These are phyloP conservation scores for Herminia tarsipennalis DNA, from an alignment of 2,888 invertebrate species.

Conservation along the genomic window DNA sequence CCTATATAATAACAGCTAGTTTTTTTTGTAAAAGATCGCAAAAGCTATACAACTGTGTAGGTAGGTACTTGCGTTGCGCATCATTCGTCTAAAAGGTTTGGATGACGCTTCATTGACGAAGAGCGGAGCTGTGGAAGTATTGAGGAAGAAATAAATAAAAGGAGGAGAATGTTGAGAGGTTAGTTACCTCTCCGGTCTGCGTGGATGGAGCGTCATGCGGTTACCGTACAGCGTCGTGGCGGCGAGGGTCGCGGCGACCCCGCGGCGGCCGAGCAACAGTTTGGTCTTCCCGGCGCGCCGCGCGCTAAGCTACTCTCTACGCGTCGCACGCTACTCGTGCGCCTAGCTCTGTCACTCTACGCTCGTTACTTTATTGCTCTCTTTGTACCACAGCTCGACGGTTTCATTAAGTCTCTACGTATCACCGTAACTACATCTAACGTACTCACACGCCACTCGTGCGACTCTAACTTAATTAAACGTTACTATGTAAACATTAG, in stretches of 20 bases:
- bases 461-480: constrained; percentile 65
- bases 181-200: neutral
- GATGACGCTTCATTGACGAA: no score
- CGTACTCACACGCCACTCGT: constrained; percentile 55
- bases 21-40: constrained; percentile 26
- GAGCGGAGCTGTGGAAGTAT: neutral
- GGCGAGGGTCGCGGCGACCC: constrained; percentile 27
- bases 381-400: constrained; percentile 83
- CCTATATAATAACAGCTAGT: constrained; percentile 17
- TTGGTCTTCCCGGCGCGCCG: constrained; percentile 65
- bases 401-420: constrained; percentile 83
- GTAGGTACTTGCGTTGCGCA: constrained; percentile 9
- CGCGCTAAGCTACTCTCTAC: constrained; percentile 55
- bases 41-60: constrained; percentile 10
- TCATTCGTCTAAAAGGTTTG: neutral
- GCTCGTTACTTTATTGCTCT: constrained; percentile 78
- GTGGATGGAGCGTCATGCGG: neutral
- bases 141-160: neutral
- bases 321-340: constrained; percentile 71
- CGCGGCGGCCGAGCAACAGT: constrained; percentile 55
- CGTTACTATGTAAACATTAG: constrained; percentile 65
- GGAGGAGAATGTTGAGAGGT: neutral
- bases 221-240: constrained; percentile 8
- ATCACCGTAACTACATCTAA: constrained; percentile 80
- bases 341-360: constrained; percentile 62